Evolutionary conservation across 2,888 invertebrate species (phyloP), one percentile per base, ranked within the genome.

Genomic region (Leptinotarsa peninsularis): DNA sequence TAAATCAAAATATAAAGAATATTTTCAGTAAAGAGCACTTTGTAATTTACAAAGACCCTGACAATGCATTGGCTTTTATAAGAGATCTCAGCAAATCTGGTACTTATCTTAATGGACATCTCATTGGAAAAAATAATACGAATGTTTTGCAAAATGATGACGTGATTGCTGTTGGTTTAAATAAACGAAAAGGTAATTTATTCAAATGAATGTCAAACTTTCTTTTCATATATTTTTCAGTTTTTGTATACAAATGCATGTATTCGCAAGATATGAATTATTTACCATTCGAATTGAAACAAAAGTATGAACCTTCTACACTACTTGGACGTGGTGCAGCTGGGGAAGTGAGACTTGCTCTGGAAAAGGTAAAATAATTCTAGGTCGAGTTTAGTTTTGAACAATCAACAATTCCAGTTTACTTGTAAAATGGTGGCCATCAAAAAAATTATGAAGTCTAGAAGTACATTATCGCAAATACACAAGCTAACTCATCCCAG

Each of bases 291-390:
- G 91, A 92, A 83, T 90, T 97, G 17, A 90, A 90, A 50, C 87
- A 90, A 49, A 93, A 92, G 82, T 97, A 96, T 88, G 93, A 93
- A 79, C 89, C 95, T 67, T 93, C 94, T 21, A 92, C 91, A 81
- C 90, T 91, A 78, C 86, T 97, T 43, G 97, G 97, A 17, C 91
- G 92, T 74, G 97, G 97, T 52, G 95, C 95, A 13, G 96, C 94
- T 88, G 97, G 97, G 0, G 91, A 95, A 84, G 97, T 98, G 0
- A 91, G 92, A 83, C 89, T 95, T 72, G 93, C 94, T 15, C 94
- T 92, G 88, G 89, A 94, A 86, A 92, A 92, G 89, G 93, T 92
- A 88, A 86, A 86, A 56, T 63, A 76, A 49, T 72, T 67, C 21
- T 49, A 58, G 10, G 27, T 43, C 17, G 52, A n/a, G 21, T 18